Conservation (phyloP, 2,888 invertebrate species). For the Euspilapteryx auroguttella region DNA sequence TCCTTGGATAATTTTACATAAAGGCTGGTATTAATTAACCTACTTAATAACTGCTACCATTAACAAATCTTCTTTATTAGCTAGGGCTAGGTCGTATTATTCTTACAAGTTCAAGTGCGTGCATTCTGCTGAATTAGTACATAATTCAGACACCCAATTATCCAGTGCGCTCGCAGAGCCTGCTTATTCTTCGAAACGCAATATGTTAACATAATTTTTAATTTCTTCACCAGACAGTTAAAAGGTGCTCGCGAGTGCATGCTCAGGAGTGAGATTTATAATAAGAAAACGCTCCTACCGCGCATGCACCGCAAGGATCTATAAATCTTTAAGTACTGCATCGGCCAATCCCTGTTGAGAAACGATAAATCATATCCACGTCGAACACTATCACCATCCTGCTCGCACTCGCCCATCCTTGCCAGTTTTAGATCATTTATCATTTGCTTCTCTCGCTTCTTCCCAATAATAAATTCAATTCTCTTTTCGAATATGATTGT, state of each 20-base stretch:
- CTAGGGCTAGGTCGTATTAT: no score
- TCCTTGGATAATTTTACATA: no score
- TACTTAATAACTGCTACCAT: no score
- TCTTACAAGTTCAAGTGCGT: no score
- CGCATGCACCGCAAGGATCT: slow-evolving; percentile 53
- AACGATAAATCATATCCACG: slow-evolving; percentile 55
- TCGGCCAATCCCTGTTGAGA: slow-evolving; percentile 60
- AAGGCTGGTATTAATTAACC: no score
- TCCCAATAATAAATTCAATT: slow-evolving; percentile 60
- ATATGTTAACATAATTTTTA: slow-evolving; percentile 57
- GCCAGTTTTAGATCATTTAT: slow-evolving; percentile 44
- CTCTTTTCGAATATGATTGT: slow-evolving; percentile 58
- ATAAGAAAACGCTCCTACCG: slow-evolving; percentile 59
- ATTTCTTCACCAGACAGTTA: slow-evolving; percentile 39
- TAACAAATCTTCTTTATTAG: no score
- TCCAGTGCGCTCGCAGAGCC: slow-evolving; percentile 21
- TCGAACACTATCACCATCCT: slow-evolving; percentile 31
- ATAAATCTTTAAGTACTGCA: slow-evolving; percentile 56
- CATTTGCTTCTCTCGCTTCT: slow-evolving; percentile 52
- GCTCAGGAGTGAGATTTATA: slow-evolving; percentile 57
- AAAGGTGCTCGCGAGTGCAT: slow-evolving; percentile 45
- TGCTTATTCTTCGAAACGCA: slow-evolving; percentile 14
- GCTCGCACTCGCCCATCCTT: slow-evolving; percentile 28
- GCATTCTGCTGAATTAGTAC: no score
- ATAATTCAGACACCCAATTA: slow-evolving; percentile 42